A percentile compares a stretch with the other conserved stretches of the same genome.
Conservation (phyloP, 2,888 invertebrate genomes). For the Blomia tropicalis region DNA sequence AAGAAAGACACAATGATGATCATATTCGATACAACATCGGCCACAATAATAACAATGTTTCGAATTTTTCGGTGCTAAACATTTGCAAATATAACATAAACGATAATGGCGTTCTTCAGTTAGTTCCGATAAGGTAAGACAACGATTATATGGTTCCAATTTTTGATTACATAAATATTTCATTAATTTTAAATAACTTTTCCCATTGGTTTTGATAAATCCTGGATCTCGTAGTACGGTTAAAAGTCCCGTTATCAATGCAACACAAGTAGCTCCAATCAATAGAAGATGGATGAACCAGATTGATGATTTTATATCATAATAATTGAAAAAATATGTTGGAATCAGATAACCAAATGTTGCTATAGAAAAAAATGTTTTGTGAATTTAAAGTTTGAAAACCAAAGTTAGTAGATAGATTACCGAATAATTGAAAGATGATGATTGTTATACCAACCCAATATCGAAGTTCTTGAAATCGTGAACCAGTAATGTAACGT, state of each 20-base stretch:
- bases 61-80: not conserved
- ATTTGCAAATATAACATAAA: not conserved
- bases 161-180: not conserved
- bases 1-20: not conserved
- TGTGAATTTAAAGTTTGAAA: not conserved
- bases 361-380: not conserved
- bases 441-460: not conserved
- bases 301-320: not conserved
- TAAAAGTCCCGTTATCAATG: not conserved
- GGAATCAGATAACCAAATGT: not conserved
- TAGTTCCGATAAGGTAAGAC: not conserved
- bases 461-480: not conserved
- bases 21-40: not conserved
- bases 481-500: not conserved
- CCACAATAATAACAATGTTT: not conserved
- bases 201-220: not conserved
- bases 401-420: not conserved
- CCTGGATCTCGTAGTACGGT: not conserved
- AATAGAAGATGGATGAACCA: not conserved
- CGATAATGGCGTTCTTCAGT: not conserved
- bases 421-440: not conserved
- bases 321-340: not conserved
- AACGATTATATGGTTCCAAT: not conserved
- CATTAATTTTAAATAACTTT: not conserved
- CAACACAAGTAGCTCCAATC: not conserved